Evolutionary conservation across 2,888 invertebrate genomes (phyloP).

Genomic region (Chesias legatella): DNA sequence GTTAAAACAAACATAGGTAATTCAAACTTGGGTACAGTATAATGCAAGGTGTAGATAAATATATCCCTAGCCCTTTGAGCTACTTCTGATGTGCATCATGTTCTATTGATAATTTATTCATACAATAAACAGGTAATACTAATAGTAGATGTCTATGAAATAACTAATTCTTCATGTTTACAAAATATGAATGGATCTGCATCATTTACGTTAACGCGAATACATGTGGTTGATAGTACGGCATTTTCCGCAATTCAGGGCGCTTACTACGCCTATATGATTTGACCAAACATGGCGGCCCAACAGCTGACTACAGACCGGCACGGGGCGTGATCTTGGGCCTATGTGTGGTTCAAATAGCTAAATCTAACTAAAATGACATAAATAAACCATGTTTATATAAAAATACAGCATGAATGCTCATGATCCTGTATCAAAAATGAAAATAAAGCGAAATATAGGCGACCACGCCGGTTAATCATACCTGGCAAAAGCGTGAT

Average conservation of each 20-base stretch:
- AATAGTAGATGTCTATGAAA: not conserved
- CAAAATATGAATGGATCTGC: conserved; percentile 41
- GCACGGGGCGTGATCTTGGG: conserved; percentile 69
- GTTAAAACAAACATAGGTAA: too few species aligned
- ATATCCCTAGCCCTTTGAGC: too few species aligned
- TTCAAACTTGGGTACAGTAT: too few species aligned
- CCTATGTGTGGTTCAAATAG: conserved; percentile 49
- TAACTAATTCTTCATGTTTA: conserved; percentile 2
- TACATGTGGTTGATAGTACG: conserved; percentile 54
- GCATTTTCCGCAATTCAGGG: conserved; percentile 44
- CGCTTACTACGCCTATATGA: conserved; percentile 77
- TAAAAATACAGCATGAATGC: conserved; percentile 2
- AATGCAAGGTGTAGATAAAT: too few species aligned
- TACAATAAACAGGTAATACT: too few species aligned
- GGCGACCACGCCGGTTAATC: conserved; percentile 73
- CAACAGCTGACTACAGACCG: conserved; percentile 80
- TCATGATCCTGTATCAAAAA: conserved; percentile 1
- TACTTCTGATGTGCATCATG: too few species aligned
- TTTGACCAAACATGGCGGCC: conserved; percentile 79
- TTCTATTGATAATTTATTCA: too few species aligned
- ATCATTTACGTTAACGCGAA: conserved; percentile 44
- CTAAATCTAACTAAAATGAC: conserved; percentile 14
- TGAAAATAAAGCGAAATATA: conserved; percentile 17
- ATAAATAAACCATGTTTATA: conserved; percentile 30
- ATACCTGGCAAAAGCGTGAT: conserved; percentile 78